Evolutionary conservation across 2,797 vertebrate genomes (phyloP).

Genomic region (Megaceryle alcyon): DNA sequence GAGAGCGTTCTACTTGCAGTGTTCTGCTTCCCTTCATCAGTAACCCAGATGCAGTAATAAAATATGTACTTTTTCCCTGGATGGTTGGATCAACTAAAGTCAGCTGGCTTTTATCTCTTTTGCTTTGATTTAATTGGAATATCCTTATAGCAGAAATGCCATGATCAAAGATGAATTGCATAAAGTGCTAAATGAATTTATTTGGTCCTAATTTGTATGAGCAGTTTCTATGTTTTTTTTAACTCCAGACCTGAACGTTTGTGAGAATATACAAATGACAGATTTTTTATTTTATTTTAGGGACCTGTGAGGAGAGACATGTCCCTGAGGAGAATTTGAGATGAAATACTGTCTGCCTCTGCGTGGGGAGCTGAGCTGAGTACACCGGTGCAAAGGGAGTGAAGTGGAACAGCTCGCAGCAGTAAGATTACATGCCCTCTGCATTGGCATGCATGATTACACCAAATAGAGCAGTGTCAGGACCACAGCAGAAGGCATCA

Average conservation of each 20-base stretch:
- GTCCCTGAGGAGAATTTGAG: not conserved
- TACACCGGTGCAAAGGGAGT: not conserved
- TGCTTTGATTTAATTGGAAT: slow-evolving; percentile 56
- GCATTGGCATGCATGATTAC: not conserved
- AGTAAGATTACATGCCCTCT: not conserved
- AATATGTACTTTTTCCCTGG: slow-evolving; percentile 4
- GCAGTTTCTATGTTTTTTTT: not conserved
- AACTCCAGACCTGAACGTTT: not conserved
- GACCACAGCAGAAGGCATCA: not conserved
- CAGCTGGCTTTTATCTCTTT: slow-evolving; percentile 42
- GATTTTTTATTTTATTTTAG: not conserved
- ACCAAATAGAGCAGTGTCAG: not conserved
- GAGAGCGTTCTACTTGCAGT: not conserved
- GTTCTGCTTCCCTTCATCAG: not conserved
- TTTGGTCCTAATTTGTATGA: not conserved
- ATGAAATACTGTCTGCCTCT: not conserved
- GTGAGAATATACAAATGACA: not conserved
- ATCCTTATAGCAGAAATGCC: not conserved
- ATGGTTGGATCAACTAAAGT: not conserved
- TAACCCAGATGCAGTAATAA: not conserved
- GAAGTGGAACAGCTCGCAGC: not conserved
- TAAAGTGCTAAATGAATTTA: slow-evolving; percentile 7
- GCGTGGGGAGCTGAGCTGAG: not conserved
- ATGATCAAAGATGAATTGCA: slow-evolving; percentile 15
- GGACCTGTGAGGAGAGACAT: not conserved